Evolutionary conservation across 2,888 invertebrate genomes (phyloP), one percentile per base, ranked within the genome.

Genomic region (Synergus gifuensis): DNA sequence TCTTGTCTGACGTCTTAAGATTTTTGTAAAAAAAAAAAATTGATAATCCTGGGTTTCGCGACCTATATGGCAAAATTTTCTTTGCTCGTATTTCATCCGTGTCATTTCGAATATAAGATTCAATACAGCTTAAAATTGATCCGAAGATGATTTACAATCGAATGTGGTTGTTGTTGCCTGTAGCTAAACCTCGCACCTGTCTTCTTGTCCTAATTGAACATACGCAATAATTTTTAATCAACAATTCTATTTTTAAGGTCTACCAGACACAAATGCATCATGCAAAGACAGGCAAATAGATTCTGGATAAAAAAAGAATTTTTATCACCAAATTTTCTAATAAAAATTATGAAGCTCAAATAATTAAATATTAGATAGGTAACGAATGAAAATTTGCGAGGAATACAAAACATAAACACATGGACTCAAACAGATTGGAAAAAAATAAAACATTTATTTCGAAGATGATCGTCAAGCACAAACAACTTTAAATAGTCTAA

Each of bases 161-260:
- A 88, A 92, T 92, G 87, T 91, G 91, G 87, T 92, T 92, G 91
- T 91, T 92, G 91, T 92, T 92, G 88, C 91, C 91, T 80, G 89
- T 87, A 84, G 89, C 88, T 85, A 89, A 89, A 86, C 89, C 89
- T 88, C 91, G 89, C 85, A 90, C 88, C 82, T 90, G 91, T 82
- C 92, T 88, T 86, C 91, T 90, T 88, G 89, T 88, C 92, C 92
- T 92, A 85, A 84, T 88, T 82, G 76, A 86, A 88, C 87, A 90
- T 79, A 90, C 79, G 84, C 83, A 88, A 86, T 78, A 76, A 49
- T 46, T 73, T 54, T 54, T 54, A 73, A n/a, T 73, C 62, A 78
- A 58, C 42, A 81, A 22, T 76, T 40, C 42, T n/a, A 16, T 58
- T 83, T 77, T 79, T 77, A 77, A 66, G 77, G 54, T 81, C 63